These are phyloP conservation scores for Ennomos fuscantarius DNA, from an alignment of 2,888 invertebrate species.

Conservation along the genomic window DNA sequence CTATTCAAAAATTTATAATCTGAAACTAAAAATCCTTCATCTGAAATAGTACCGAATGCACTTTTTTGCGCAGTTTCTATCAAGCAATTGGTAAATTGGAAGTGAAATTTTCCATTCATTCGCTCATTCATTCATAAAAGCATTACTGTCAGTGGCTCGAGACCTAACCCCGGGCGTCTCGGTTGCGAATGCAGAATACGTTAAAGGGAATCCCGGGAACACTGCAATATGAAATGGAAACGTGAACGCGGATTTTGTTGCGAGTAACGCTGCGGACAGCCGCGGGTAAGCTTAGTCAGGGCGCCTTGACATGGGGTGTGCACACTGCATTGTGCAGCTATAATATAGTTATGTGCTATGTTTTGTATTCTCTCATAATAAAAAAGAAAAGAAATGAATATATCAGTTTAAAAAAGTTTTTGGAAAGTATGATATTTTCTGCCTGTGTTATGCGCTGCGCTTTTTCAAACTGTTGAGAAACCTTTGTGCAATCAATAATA, in stretches of 20 bases:
- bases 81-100: constrained; percentile 71
- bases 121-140: constrained; percentile 80
- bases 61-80: constrained; percentile 47
- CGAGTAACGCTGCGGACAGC: constrained; percentile 66
- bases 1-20: constrained; percentile 53
- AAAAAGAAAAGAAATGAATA: constrained; percentile 59
- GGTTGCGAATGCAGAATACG: constrained; percentile 67
- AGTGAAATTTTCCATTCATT: constrained; percentile 76
- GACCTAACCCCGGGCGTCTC: constrained; percentile 60
- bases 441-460: constrained; percentile 15
- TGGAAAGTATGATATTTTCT: constrained; percentile 33
- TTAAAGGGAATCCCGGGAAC: constrained; percentile 63
- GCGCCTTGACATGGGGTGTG: constrained; percentile 47
- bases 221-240: constrained; percentile 69
- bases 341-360: constrained; percentile 54
- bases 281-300: constrained; percentile 63
- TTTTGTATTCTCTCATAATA: constrained; percentile 67
- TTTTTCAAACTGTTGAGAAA: constrained; percentile 25
- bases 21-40: constrained; percentile 35
- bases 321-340: constrained; percentile 49
- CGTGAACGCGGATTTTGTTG: constrained; percentile 72
- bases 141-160: constrained; percentile 64
- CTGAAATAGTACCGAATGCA: constrained; percentile 45
- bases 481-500: constrained; percentile 15
- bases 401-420: constrained; percentile 44